phyloP scores from a whole-genome alignment of 2,797 vertebrate genomes.

The Anolis apletophallus region DNA sequence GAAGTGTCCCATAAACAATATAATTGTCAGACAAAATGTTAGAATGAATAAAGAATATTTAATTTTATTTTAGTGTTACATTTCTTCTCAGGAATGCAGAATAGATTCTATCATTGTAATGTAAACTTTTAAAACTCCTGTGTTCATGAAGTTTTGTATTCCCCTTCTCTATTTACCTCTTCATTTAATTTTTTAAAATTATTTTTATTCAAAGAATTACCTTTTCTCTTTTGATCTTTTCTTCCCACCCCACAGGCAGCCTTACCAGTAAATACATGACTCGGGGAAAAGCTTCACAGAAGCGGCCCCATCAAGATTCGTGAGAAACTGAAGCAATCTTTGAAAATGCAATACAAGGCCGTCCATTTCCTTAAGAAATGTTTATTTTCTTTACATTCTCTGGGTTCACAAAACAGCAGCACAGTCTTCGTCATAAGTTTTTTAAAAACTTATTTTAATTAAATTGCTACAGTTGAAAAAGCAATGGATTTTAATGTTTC shows the following conservation, averaged over 20 bases:
- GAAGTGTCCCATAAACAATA: too few relatives aligned
- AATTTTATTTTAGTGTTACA: not conserved
- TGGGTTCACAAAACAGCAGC: slow-evolving; percentile 74
- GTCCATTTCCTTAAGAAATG: slow-evolving; percentile 60
- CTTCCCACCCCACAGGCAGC: slow-evolving; percentile 81
- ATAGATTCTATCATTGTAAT: not conserved
- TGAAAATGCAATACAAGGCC: slow-evolving; percentile 54
- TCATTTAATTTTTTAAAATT: not conserved
- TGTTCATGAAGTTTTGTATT: not conserved
- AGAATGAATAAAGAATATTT: not conserved
- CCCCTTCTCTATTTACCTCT: not conserved
- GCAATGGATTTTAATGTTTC: slow-evolving; percentile 68
- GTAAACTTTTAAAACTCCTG: not conserved
- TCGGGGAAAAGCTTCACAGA: slow-evolving; percentile 85
- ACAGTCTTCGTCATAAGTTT: slow-evolving; percentile 64
- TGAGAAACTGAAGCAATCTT: slow-evolving; percentile 72
- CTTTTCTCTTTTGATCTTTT: slow-evolving; percentile 51
- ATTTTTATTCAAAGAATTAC: not conserved
- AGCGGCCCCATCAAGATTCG: slow-evolving; percentile 88
- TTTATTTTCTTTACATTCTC: slow-evolving; percentile 67
- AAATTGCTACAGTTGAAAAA: slow-evolving; percentile 67
- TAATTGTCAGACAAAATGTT: too few relatives aligned
- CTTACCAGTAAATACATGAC: slow-evolving; percentile 86
- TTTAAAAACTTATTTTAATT: slow-evolving; percentile 69
- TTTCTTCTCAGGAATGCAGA: not conserved